Evolutionary conservation across 2,888 invertebrate species (phyloP), one percentile per base, ranked within the genome.

Genomic region (Parnassius apollo): DNA sequence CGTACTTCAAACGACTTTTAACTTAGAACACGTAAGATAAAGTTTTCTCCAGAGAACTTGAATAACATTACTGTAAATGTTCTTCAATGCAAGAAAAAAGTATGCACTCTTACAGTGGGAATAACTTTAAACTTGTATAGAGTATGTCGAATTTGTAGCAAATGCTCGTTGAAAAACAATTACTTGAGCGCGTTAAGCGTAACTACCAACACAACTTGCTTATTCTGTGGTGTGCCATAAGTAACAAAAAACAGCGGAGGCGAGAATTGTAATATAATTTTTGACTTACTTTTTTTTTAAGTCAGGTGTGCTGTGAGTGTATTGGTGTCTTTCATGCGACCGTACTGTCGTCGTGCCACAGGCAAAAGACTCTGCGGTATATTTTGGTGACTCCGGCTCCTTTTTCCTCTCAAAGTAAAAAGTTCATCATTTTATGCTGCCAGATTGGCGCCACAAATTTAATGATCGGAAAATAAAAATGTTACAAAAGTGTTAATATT

Each of bases 71-170:
- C 55, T 56, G 9, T 48, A 13, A 57, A 50, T 50, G n/a, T 57
- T 57, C 44, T 44, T 52, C 25, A 25, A 58, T 13, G 18, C 8
- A 18, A 58, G 58, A 22, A 52, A 52, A 52, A 54, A 11, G 18
- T 11, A 10, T 11, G 46, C n/a, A 56, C 51, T 13, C 11, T 45
- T 45, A 52, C 35, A 52, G n/a, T 9, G n/a, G 53, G 69, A 70
- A 72, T 70, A 72, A 70, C 67, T 69, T 71, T 68, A 69, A 69
- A 73, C 66, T 72, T 72, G n/a, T 35, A n/a, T 53, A 49, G 50
- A 12, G 50, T 68, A 68, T 68, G 69, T 69, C 67, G 67, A 69
- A 67, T 65, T 64, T 55, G 57, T 60, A 57, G 60, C 67, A 63
- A 67, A 59, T 56, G 67, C 65, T 68, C 67, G 68, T 67, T 66